A percentile compares a stretch with the other conserved stretches of the same genome.
Evolutionary conservation across 2,797 vertebrate species (phyloP).

Genomic region (Lacerta viridis): DNA sequence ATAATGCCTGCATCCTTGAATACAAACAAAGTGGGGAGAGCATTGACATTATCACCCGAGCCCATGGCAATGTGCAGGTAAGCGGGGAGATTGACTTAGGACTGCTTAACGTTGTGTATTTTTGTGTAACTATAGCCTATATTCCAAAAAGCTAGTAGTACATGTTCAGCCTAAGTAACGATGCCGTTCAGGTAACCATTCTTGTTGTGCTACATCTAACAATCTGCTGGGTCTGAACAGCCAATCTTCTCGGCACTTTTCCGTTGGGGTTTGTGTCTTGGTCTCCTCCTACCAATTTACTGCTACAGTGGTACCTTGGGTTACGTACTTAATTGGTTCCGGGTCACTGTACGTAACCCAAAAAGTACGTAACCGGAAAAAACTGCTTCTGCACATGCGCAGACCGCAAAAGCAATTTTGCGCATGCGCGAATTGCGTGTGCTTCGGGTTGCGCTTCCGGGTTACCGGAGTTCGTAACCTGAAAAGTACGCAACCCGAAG

Average conservation of each 20-base stretch:
- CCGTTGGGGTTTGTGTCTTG: background rate
- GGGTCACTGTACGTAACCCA: too few relatives aligned
- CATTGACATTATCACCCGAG: slow-evolving; percentile 97
- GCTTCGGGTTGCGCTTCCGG: too few relatives aligned
- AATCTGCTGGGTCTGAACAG: background rate
- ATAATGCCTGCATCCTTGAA: slow-evolving; percentile 98
- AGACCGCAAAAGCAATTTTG: too few relatives aligned
- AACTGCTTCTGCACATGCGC: too few relatives aligned
- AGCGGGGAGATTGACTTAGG: background rate
- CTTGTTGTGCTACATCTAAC: background rate
- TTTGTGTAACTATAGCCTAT: background rate
- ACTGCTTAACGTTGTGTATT: background rate
- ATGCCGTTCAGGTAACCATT: background rate
- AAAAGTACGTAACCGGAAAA: too few relatives aligned
- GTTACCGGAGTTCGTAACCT: too few relatives aligned
- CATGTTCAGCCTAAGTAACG: background rate
- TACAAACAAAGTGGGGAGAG: slow-evolving; percentile 98
- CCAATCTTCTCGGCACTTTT: background rate
- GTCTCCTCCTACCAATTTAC: background rate
- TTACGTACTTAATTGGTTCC: too few relatives aligned
- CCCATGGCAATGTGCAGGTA: slow-evolving; percentile 98
- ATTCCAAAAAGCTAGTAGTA: fast-evolving
- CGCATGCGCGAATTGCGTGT: too few relatives aligned
- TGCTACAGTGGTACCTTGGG: background rate
- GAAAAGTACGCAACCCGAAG: too few relatives aligned